These are phyloP conservation scores for Lithodes maja DNA, from an alignment of 2,888 invertebrate species.

Conservation along the genomic window DNA sequence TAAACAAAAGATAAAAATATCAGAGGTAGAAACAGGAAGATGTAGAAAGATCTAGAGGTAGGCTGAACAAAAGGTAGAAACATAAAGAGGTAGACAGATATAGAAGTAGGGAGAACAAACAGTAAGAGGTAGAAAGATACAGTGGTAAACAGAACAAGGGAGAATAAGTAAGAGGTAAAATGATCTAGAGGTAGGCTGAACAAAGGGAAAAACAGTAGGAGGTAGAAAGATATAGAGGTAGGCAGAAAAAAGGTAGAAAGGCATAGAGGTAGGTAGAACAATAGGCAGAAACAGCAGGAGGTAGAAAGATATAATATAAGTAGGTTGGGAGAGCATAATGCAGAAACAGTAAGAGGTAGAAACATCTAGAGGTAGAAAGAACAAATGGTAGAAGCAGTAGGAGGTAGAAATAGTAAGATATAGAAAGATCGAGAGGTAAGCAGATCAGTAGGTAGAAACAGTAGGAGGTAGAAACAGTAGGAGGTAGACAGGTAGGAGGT, in stretches of 20 bases:
- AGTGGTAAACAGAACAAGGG: neutral
- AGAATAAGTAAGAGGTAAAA: neutral
- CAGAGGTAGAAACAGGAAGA: neutral
- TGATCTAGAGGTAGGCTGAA: neutral
- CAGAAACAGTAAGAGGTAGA: neutral
- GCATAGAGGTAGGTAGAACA: neutral
- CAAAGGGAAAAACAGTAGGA: neutral
- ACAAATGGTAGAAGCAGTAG: neutral
- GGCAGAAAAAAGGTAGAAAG: neutral
- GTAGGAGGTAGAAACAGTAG: neutral
- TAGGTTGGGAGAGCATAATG: neutral
- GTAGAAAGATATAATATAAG: neutral
- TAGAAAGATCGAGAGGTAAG: neutral
- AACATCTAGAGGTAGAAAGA: neutral
- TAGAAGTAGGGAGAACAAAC: no score
- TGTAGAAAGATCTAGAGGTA: no score
- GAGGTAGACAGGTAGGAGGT: neutral
- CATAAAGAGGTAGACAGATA: neutral
- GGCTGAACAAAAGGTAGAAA: no score
- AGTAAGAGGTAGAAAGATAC: no score
- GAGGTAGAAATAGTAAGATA: neutral
- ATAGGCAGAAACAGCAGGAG: neutral
- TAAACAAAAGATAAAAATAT: neutral
- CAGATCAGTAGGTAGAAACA: no score
- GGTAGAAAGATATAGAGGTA: neutral